Evolutionary conservation across 2,797 vertebrate species (phyloP).

Genomic region (Tiaroga cobitis): DNA sequence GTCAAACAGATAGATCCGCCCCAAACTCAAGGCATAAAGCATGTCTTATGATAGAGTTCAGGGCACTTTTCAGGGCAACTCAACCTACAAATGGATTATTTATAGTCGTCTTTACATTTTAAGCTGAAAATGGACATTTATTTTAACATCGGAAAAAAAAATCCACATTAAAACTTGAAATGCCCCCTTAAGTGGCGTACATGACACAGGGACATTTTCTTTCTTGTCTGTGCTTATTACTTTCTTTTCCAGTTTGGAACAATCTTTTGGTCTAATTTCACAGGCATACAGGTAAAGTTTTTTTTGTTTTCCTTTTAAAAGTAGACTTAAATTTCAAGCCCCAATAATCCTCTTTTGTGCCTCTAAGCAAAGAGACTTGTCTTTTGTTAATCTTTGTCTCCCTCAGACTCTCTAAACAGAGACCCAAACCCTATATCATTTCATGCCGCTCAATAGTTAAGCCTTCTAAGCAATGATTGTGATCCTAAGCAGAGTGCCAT

Average conservation of each 20-base stretch:
- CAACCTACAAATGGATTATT: not conserved
- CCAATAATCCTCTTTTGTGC: conserved; percentile 64
- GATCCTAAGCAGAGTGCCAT: conserved; percentile 48
- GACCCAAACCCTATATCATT: conserved; percentile 52
- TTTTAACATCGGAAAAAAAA: not conserved
- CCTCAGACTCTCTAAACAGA: conserved; percentile 61
- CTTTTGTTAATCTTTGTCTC: conserved; percentile 39
- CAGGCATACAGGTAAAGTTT: conserved; percentile 54
- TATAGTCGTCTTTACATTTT: not conserved
- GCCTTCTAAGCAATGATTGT: conserved; percentile 47
- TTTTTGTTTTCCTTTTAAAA: conserved; percentile 56
- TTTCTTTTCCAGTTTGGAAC: conserved; percentile 9
- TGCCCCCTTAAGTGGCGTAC: not conserved
- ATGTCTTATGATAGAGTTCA: not conserved
- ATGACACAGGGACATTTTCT: conserved; percentile 38
- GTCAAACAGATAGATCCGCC: too few species aligned
- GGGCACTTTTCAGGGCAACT: not conserved
- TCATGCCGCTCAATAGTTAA: conserved; percentile 56
- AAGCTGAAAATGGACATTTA: not conserved
- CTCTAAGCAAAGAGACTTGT: conserved; percentile 56
- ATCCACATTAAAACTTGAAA: not conserved
- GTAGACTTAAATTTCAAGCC: conserved; percentile 70
- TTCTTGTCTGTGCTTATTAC: conserved; percentile 23
- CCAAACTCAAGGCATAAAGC: not conserved
- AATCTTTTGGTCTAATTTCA: conserved; percentile 57